These are phyloP conservation scores for Bombus confusus DNA, from an alignment of 1,140 invertebrate species.

Conservation along the genomic window DNA sequence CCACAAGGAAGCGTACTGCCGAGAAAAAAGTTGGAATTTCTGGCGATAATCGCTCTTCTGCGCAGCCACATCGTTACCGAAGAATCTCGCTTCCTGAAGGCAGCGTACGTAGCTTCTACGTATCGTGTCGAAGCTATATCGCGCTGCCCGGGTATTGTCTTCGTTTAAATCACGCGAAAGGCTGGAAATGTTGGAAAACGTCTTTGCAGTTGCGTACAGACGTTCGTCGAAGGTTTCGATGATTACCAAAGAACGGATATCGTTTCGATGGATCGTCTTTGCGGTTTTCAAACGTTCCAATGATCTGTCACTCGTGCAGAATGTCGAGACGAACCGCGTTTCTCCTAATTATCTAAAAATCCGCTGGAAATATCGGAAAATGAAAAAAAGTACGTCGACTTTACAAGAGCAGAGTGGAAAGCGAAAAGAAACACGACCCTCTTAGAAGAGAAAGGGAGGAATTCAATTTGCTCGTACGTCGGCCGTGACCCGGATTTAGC, in stretches of 20 bases:
- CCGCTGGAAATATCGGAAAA: too few relatives aligned
- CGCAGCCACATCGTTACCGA: background rate
- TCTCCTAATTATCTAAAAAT: too few relatives aligned
- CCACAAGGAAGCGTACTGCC: conserved; percentile 2
- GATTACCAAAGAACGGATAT: too few relatives aligned
- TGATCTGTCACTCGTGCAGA: too few relatives aligned
- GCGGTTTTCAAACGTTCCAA: too few relatives aligned
- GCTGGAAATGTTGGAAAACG: too few relatives aligned
- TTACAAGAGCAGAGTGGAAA: background rate
- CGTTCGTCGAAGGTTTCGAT: too few relatives aligned
- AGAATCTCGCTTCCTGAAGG: background rate
- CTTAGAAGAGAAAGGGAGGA: conserved; percentile 50
- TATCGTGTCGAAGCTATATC: background rate
- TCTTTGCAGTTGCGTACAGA: too few relatives aligned
- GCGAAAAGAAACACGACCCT: background rate
- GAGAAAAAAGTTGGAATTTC: conserved; percentile 15
- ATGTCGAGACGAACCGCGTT: too few relatives aligned
- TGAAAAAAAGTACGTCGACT: too few relatives aligned
- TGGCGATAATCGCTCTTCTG: background rate
- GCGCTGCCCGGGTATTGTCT: background rate
- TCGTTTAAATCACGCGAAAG: background rate
- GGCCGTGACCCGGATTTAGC: conserved; percentile 60
- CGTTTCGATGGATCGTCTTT: too few relatives aligned
- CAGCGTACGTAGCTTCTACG: background rate
- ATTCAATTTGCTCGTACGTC: conserved; percentile 42